Evolutionary conservation across 2,113 vertebrate genomes (phyloP).

Genomic region (Brachypteracias leptosomus): DNA sequence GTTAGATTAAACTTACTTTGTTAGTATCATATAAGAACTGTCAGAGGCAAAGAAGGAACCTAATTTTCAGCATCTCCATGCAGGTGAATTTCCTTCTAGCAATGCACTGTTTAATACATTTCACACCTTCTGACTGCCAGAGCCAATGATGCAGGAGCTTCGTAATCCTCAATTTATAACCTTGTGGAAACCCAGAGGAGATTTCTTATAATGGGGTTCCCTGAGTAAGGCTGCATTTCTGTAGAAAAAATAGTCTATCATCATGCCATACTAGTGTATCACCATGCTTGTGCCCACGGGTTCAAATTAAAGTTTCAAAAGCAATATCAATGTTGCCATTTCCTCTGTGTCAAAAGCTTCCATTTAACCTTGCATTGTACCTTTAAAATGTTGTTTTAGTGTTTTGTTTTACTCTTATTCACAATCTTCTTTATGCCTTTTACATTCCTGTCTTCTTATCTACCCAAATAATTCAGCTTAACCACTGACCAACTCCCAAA

Average conservation of each 20-base stretch:
- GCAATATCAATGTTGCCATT: background rate
- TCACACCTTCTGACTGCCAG: conserved; percentile 10
- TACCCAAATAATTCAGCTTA: background rate
- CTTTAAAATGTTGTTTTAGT: background rate
- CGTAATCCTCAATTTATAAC: conserved; percentile 9
- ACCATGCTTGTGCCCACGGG: background rate
- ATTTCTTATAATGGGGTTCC: background rate
- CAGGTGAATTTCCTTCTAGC: conserved; percentile 25
- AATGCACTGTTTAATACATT: background rate
- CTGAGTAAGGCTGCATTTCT: background rate
- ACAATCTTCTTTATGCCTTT: background rate
- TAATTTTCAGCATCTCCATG: background rate
- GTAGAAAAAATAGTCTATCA: background rate
- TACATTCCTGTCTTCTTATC: background rate
- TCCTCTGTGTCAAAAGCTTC: background rate
- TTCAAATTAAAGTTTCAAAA: background rate
- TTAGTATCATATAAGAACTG: background rate
- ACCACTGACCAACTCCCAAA: background rate
- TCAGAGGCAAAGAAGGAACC: background rate
- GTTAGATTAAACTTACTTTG: background rate
- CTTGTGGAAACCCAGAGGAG: conserved; percentile 20
- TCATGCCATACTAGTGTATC: background rate
- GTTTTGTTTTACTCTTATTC: background rate
- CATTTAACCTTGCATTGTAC: background rate
- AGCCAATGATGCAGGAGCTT: conserved; percentile 9